Evolutionary conservation across 2,888 invertebrate species (phyloP), one percentile per base, ranked within the genome.

Genomic region (Pharmacophagus antenor): DNA sequence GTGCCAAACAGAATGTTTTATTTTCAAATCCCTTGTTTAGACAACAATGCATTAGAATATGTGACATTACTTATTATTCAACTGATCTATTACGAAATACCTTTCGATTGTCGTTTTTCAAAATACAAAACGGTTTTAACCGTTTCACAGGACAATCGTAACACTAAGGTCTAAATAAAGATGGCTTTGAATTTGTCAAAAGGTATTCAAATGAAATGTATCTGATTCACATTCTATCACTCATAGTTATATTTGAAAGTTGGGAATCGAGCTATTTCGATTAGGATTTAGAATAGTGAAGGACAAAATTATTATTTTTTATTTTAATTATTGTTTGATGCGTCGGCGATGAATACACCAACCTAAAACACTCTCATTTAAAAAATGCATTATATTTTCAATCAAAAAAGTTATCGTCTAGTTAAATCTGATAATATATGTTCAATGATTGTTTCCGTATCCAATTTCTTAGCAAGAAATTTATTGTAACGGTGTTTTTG

Each of bases 11-110:
- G 70, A 68, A 70, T 65, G 68, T 65, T 65, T 58, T 66, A 71
- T 68, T 76, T 72, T 70, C 70, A 71, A 69, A 67, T 41, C 63
- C 65, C 67, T 71, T 85, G 85, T 88, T 86, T 85, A 71, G 72
- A 79, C 80, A 83, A 87, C 86, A 86, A 83, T 82, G 84, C 85
- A 84, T 85, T 85, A 82, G 77, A 17, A 65, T 59, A 48, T 64
- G 62, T 65, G 74, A 74, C 74, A 68, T 69, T 70, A 75, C 47
- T 58, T 63, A 65, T 80, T 77, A 75, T 74, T 76, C 72, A 73
- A 72, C 63, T 67, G 62, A 56, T 56, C n/a, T 21, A 20, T 47
- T 55, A 47, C 54, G 12, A 17, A 23, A 54, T 54, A 22, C 15
- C 3, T 15, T 17, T 52, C 12, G 17, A 37, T 2, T 17, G 23